Evolutionary conservation across 2,797 vertebrate species (phyloP).

Genomic region (Chaetophractus vellerosus): DNA sequence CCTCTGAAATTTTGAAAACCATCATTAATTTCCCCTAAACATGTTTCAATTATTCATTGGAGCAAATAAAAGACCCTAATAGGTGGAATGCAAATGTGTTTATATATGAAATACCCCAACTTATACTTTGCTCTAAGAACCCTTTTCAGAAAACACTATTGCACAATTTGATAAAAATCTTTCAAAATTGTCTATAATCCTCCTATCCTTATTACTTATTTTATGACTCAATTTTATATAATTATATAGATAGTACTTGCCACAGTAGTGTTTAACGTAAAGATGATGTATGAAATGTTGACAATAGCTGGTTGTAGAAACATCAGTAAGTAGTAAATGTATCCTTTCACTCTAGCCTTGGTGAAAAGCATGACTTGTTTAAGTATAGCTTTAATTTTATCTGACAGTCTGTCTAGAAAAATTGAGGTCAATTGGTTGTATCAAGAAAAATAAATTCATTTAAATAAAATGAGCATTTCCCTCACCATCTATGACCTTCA

Average conservation of each 20-base stretch:
- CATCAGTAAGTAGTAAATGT: not conserved
- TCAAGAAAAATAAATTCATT: too few species aligned
- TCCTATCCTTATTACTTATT: not conserved
- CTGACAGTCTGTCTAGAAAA: not conserved
- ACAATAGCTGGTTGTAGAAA: not conserved
- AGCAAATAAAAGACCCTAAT: not conserved
- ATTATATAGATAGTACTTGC: not conserved
- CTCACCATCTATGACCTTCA: slow-evolving; percentile 18
- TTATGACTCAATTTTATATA: slow-evolving; percentile 11
- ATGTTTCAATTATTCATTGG: not conserved
- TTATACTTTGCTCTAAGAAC: not conserved
- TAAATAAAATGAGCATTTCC: slow-evolving; percentile 51
- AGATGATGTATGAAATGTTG: not conserved
- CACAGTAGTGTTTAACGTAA: not conserved
- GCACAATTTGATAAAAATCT: slow-evolving; percentile 34
- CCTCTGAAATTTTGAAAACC: not conserved
- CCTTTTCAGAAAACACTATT: slow-evolving; percentile 23
- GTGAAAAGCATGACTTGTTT: not conserved
- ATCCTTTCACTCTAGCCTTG: not conserved
- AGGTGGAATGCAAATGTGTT: not conserved
- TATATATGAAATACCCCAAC: not conserved
- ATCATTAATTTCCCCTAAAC: not conserved
- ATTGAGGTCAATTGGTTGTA: too few species aligned
- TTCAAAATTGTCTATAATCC: not conserved
- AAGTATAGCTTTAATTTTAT: slow-evolving; percentile 33